These are phyloP conservation scores for Todus mexicanus DNA, from an alignment of 2,797 vertebrate genomes.

Conservation along the genomic window DNA sequence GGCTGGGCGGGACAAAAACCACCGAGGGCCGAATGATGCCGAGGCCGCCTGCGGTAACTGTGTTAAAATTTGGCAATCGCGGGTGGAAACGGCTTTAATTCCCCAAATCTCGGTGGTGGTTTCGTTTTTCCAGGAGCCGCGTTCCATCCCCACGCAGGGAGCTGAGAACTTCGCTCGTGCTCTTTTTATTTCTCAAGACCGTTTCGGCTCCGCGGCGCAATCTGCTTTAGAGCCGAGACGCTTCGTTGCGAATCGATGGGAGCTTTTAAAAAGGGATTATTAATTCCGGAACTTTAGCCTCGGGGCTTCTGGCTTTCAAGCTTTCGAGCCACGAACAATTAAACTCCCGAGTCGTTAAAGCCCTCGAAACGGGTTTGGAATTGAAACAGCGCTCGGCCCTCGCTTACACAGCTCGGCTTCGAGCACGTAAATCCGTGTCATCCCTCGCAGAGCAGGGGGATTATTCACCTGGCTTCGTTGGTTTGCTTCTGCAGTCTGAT, in stretches of 20 bases:
- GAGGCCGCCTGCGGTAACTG: background rate
- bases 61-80: background rate
- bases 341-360: constrained; percentile 29
- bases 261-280: no score
- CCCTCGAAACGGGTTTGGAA: constrained; percentile 4
- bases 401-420: background rate
- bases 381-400: background rate
- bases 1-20: background rate
- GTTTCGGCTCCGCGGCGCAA: background rate
- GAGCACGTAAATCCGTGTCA: constrained; percentile 6
- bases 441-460: background rate
- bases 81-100: background rate
- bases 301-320: background rate
- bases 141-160: background rate
- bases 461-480: background rate
- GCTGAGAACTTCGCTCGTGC: background rate
- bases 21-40: background rate
- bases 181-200: background rate
- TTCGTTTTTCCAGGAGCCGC: background rate
- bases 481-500: background rate
- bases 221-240: background rate
- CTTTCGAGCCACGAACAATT: constrained; percentile 19
- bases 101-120: background rate
- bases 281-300: no score
- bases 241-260: background rate